Percentiles rank a stretch among this genome's conserved stretches.
Evolutionary conservation across 2,113 vertebrate genomes (phyloP).

Genomic region (Sturnira hondurensis): DNA sequence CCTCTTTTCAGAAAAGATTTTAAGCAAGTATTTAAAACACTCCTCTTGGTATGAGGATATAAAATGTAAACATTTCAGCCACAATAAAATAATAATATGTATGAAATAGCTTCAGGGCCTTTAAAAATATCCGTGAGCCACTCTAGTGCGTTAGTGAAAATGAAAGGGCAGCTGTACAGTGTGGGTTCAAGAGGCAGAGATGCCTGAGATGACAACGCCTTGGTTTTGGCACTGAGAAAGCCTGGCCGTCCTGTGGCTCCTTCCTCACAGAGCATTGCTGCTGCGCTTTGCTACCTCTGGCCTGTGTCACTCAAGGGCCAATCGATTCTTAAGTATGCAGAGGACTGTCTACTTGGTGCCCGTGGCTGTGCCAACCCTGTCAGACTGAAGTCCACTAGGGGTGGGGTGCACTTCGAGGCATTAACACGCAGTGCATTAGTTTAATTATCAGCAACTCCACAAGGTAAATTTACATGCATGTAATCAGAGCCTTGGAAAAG

Average conservation of each 20-base stretch:
- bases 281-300: neutral
- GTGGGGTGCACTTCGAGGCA: neutral
- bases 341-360: neutral
- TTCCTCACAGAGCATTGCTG: fast-evolving
- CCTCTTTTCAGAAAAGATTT: neutral
- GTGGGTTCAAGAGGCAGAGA: neutral
- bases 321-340: fast-evolving
- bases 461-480: neutral
- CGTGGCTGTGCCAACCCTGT: neutral
- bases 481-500: neutral
- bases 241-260: neutral
- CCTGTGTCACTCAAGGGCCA: neutral
- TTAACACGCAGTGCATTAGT: neutral
- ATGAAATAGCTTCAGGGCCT: neutral
- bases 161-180: neutral
- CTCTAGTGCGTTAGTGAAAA: neutral
- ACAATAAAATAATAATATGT: neutral
- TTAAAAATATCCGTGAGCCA: neutral
- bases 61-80: neutral
- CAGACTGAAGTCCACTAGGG: neutral
- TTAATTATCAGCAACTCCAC: neutral
- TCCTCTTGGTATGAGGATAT: neutral
- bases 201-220: no score
- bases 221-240: neutral
- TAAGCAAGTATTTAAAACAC: neutral